Evolutionary conservation across 2,888 invertebrate species (phyloP).

Genomic region (Resseliella maxima): DNA sequence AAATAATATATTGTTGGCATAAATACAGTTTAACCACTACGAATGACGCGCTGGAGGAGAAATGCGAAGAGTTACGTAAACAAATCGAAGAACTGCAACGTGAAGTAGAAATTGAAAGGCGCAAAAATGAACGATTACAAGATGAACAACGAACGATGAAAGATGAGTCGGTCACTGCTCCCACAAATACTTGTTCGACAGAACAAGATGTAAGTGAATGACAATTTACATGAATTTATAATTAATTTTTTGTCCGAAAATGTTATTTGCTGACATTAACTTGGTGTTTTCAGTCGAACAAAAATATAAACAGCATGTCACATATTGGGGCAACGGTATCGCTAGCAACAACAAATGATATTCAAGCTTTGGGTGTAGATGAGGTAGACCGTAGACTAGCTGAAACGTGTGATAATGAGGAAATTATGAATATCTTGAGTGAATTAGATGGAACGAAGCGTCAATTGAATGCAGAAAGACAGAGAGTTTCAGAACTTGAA

Average conservation of each 20-base stretch:
- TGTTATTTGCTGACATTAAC: too few relatives aligned
- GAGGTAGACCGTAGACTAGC: constrained; percentile 55
- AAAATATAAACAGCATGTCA: background rate
- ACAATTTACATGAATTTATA: background rate
- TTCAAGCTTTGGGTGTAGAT: constrained; percentile 18
- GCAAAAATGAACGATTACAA: constrained; percentile 69
- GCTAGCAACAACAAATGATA: background rate
- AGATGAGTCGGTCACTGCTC: background rate
- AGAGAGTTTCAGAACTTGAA: constrained; percentile 79
- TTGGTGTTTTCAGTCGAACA: background rate
- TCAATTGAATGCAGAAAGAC: constrained; percentile 77
- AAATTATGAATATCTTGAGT: constrained; percentile 72
- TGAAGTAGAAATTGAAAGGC: constrained; percentile 72
- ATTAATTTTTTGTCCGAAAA: background rate
- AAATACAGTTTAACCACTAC: constrained; percentile 75
- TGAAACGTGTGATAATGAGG: constrained; percentile 62
- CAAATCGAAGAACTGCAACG: constrained; percentile 80
- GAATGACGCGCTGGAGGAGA: constrained; percentile 82
- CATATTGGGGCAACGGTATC: background rate
- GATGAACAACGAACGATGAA: constrained; percentile 62
- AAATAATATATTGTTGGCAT: constrained; percentile 56
- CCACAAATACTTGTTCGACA: background rate
- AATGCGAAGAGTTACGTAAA: constrained; percentile 85
- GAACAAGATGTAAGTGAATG: constrained; percentile 31
- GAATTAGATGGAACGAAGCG: constrained; percentile 79